Evolutionary conservation across 2,797 vertebrate genomes (phyloP).

Genomic region (Bucorvus abyssinicus): DNA sequence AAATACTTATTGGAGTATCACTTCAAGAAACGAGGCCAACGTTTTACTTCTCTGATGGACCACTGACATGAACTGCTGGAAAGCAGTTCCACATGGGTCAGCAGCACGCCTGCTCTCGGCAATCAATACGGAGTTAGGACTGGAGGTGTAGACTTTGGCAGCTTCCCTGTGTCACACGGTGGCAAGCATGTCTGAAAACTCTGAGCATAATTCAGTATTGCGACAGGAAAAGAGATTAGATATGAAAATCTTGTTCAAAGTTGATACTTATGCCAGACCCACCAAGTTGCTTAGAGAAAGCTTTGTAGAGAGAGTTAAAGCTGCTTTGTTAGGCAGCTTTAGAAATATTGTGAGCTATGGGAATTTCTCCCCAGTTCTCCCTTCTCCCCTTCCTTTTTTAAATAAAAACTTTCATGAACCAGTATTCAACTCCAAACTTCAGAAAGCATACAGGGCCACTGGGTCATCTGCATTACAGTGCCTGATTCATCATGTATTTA

Average conservation of each 20-base stretch:
- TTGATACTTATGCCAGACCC: slow-evolving; percentile 58
- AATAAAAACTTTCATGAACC: slow-evolving; percentile 7
- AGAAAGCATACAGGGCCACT: slow-evolving; percentile 4
- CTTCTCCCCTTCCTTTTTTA: neutral
- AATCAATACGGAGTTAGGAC: neutral
- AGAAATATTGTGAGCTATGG: slow-evolving; percentile 52
- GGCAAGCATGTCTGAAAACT: slow-evolving; percentile 30
- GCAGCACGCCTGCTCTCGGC: neutral
- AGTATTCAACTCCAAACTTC: slow-evolving; percentile 22
- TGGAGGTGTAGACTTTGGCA: neutral
- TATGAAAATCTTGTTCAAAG: slow-evolving; percentile 57
- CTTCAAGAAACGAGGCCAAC: neutral
- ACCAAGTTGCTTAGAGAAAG: slow-evolving; percentile 62
- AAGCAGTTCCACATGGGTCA: neutral
- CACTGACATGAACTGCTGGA: neutral
- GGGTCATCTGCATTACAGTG: slow-evolving; percentile 49
- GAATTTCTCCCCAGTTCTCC: slow-evolving; percentile 24
- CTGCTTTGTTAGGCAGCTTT: slow-evolving; percentile 54
- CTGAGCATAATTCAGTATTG: slow-evolving; percentile 14
- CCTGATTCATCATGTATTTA: slow-evolving; percentile 23
- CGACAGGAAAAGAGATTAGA: slow-evolving; percentile 58
- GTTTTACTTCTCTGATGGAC: neutral
- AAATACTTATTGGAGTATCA: neutral
- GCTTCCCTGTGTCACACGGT: neutral
- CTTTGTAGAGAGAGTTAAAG: slow-evolving; percentile 43